Evolutionary conservation across 2,888 invertebrate genomes (phyloP), one percentile per base, ranked within the genome.

Genomic region (Liodrosophila aerea): DNA sequence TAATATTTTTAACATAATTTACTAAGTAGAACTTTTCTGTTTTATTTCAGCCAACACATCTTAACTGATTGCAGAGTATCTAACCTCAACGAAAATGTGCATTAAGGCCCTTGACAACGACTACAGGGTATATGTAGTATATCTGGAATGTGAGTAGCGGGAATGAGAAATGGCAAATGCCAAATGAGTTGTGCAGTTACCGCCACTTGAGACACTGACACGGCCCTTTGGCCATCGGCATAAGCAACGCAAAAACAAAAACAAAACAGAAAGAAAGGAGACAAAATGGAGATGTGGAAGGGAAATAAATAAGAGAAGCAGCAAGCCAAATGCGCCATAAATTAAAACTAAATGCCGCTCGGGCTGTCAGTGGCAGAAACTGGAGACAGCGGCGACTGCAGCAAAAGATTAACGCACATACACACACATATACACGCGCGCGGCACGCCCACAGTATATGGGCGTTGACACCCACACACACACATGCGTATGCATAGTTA

Each of bases 321-420:
- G 57, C 72, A 62, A 58, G 67, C 75, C 61, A 62, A 85, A 76
- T 72, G 69, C 64, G 77, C 84, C 82, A 83, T 83, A 85, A 83
- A 83, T 83, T 83, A 83, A 84, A 83, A 75, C 81, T 85, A 85
- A 85, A 83, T 83, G 86, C 82, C 85, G 76, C 64, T 65, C 22
- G 22, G 64, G 70, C 85, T 83, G 80, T 80, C 80, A 83, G 57
- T 57, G 77, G 66, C 82, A 85, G 54, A 47, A 71, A 66, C 64
- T 64, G 67, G 56, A 73, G 67, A 71, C 84, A 72, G 66, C 73
- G 60, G 57, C 58, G 76, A 81, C 85, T 84, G 82, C 85, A 73
- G 63, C 57, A 47, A 65, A 22, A 81, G 85, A 84, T 80, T 83
- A 85, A 77, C 76, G 64, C 78, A 63, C 62, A 62, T 31, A 58